These are phyloP conservation scores for Microtus montanus DNA, from an alignment of 2,113 vertebrate genomes.

Conservation along the genomic window DNA sequence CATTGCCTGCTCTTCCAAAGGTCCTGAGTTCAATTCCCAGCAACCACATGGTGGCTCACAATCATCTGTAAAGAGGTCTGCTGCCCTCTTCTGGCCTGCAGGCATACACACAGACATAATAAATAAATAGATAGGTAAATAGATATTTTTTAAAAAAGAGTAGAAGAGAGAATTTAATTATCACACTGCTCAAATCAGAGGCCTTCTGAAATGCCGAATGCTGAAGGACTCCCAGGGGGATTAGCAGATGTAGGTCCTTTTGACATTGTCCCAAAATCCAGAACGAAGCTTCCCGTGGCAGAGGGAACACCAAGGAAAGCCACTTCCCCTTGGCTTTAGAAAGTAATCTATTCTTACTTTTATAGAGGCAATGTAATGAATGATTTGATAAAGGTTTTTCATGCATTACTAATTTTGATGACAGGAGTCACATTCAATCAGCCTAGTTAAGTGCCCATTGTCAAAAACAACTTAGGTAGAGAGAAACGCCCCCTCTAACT, in stretches of 20 bases:
- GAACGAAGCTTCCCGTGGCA: neutral
- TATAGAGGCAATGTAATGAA: slow-evolving; percentile 42
- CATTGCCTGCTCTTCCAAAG: too few species aligned
- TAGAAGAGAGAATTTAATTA: neutral
- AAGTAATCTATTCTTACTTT: slow-evolving; percentile 19
- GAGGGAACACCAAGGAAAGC: neutral
- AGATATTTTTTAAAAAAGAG: neutral
- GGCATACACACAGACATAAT: too few species aligned
- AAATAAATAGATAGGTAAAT: too few species aligned
- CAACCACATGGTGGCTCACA: too few species aligned
- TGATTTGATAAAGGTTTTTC: slow-evolving; percentile 49
- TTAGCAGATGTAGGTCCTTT: neutral
- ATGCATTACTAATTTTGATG: slow-evolving; percentile 66
- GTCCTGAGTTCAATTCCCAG: too few species aligned
- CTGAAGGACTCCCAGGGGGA: neutral
- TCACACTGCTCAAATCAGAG: neutral
- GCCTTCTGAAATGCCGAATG: neutral
- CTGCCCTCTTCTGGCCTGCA: too few species aligned
- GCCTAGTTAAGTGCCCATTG: slow-evolving; percentile 37
- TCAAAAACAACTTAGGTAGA: slow-evolving; percentile 42
- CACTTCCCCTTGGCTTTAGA: too few species aligned
- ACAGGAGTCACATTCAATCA: slow-evolving; percentile 67
- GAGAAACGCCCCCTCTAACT: neutral
- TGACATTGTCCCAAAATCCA: neutral
- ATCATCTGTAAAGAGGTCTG: too few species aligned